A percentile compares a stretch with the other conserved stretches of the same genome.
Evolutionary conservation across 1,140 invertebrate species (phyloP).

Genomic region (Dufourea novaeangliae): DNA sequence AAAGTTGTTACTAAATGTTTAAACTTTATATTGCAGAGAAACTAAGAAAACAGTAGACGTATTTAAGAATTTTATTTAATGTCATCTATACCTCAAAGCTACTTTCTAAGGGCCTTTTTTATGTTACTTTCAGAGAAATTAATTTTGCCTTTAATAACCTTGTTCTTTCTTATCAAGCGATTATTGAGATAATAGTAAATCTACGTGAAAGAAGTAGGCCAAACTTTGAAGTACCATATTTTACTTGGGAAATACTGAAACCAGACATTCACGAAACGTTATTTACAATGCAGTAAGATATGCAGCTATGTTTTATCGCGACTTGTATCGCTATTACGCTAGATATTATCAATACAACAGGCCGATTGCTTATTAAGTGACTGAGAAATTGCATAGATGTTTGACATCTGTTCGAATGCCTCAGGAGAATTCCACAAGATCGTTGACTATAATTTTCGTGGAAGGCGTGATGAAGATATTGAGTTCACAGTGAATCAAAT

Average conservation of each 20-base stretch:
- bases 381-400: slow-evolving; percentile 6
- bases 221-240: not conserved
- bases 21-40: no score
- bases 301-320: not conserved
- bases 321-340: slow-evolving; percentile 3
- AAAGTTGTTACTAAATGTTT: no score
- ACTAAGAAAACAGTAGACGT: no score
- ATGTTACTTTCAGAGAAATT: no score
- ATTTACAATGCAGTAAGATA: not conserved
- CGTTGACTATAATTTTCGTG: not conserved
- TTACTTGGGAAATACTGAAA: not conserved
- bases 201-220: no score
- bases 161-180: no score
- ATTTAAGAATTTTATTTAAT: no score
- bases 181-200: no score
- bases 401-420: not conserved
- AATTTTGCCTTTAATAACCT: no score
- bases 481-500: not conserved
- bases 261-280: not conserved
- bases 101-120: no score
- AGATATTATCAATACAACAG: slow-evolving; percentile 2
- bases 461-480: not conserved
- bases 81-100: no score
- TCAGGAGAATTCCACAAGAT: not conserved
- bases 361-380: slow-evolving; percentile 6